These are phyloP conservation scores for Lagopus leucura DNA, from an alignment of 2,113 vertebrate species.

Conservation along the genomic window DNA sequence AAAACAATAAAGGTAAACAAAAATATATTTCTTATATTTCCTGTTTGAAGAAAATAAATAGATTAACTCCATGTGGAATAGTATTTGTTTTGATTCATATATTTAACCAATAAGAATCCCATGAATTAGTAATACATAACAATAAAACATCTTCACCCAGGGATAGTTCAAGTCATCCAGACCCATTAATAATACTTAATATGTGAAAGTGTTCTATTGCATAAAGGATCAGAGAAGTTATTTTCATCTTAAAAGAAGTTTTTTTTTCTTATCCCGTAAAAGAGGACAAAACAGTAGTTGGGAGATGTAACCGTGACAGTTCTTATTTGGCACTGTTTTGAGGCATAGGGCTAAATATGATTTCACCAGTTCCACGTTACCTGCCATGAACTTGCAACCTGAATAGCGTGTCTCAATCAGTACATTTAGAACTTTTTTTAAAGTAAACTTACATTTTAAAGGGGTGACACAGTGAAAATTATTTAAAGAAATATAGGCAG, in stretches of 20 bases:
- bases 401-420: background rate
- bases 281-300: background rate
- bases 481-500: background rate
- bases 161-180: background rate
- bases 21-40: background rate
- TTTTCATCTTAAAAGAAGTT: background rate
- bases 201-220: no score
- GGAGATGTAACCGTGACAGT: background rate
- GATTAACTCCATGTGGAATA: background rate
- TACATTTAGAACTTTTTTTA: background rate
- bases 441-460: background rate
- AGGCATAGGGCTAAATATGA: background rate
- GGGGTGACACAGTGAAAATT: background rate
- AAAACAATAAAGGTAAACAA: background rate
- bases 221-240: background rate
- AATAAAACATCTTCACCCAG: background rate
- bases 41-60: background rate
- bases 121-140: background rate
- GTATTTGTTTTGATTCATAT: background rate
- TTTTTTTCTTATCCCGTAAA: background rate
- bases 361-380: background rate
- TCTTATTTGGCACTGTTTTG: background rate
- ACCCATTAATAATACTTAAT: background rate
- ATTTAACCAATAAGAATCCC: background rate
- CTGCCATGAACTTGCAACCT: background rate